Base-by-base conservation (phyloP, 2,888 invertebrate species). In the Caenorhabditis sp. region DNA sequence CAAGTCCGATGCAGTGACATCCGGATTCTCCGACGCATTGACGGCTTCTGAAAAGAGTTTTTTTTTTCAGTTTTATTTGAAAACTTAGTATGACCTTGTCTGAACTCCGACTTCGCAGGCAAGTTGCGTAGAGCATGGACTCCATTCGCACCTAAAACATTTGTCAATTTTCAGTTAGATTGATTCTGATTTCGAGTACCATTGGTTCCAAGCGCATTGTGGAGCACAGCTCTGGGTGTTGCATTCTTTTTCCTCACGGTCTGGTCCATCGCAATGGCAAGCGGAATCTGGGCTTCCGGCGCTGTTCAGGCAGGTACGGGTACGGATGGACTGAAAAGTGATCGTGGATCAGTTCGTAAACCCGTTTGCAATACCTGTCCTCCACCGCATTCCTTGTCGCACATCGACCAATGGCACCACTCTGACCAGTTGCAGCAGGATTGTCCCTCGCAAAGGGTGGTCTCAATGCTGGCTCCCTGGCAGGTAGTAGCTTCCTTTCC, bases 1-100 rank as follows among this genome's bases (percentile, higher is more conserved):
- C 82, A 11, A 80, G 73, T 63, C 85, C 85, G 35, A 84, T 71
- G 55, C 86, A 85, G 55, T 83, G 81, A 45, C 86, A 86, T 35
- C 86, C 86, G 6, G 80, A 46, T 58, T 86, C 86, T 37, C 86
- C 86, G 50, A 86, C 85, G 58, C 86, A 86, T 62, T 86, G 86
- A 59, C 84, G 84, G 55, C 74, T 79, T 70, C 82, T 81, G 65
- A 15, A 78, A 63, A n/a, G n/a, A n/a, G n/a, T n/a, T n/a, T n/a
- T 17, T 22, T 15, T 13, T 9, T 5, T 46, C 4, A 13, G 17
- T 30, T 17, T 15, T 13, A n/a, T 55, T 26, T 37, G n/a, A 0
- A 22, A 32, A 27, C 0, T 17, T 8, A 24, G 41, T 8, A 8
- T 56, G 2, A 72, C 72, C 72, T 68, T 15, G 35, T 48, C 39